Evolutionary conservation across 2,797 vertebrate species (phyloP).

Genomic region (Emys orbicularis): DNA sequence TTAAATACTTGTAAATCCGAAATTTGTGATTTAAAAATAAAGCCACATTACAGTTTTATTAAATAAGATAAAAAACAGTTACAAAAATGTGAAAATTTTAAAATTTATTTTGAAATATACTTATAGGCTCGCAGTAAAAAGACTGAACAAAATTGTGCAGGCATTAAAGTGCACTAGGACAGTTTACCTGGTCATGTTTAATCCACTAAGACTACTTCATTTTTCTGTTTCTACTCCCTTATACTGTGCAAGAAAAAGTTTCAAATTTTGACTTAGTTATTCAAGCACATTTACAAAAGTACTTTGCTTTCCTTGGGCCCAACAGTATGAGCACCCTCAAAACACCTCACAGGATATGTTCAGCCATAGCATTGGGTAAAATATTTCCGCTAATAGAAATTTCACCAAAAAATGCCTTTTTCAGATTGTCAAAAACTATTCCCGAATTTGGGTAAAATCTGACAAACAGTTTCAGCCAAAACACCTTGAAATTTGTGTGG

Average conservation of each 20-base stretch:
- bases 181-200: background rate
- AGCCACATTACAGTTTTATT: slow-evolving; percentile 67
- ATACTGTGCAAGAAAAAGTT: background rate
- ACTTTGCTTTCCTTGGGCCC: background rate
- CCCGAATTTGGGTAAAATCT: background rate
- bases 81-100: slow-evolving; percentile 72
- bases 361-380: background rate
- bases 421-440: background rate
- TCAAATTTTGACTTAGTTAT: background rate
- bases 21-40: slow-evolving; percentile 61
- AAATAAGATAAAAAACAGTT: slow-evolving; percentile 70
- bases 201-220: slow-evolving; percentile 1
- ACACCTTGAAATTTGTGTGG: background rate
- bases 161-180: slow-evolving; percentile 77
- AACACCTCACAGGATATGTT: background rate
- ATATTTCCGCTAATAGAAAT: background rate
- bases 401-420: background rate
- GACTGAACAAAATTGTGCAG: slow-evolving; percentile 62
- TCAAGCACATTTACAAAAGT: background rate
- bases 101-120: slow-evolving; percentile 68
- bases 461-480: background rate
- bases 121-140: slow-evolving; percentile 64
- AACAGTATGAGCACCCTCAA: background rate
- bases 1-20: slow-evolving; percentile 42
- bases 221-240: background rate